These are phyloP conservation scores for Apodemus speciosus DNA, from an alignment of 2,113 vertebrate species.

Conservation along the genomic window DNA sequence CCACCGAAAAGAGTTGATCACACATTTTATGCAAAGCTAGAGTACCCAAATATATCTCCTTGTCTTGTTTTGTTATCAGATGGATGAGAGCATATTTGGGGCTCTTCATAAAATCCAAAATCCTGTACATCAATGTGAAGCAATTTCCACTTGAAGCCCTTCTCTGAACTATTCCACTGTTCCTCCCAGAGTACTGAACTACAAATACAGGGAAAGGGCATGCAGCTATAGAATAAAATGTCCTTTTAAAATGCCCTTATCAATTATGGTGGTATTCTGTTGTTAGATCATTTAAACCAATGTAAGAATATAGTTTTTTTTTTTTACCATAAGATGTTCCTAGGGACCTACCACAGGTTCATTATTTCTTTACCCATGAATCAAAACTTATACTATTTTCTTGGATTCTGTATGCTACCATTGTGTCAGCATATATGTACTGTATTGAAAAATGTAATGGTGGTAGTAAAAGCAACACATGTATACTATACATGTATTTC, in stretches of 20 bases:
- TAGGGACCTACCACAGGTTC: background rate
- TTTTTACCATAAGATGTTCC: background rate
- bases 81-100: constrained; percentile 54
- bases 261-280: background rate
- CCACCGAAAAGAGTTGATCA: constrained; percentile 21
- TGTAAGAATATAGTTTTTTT: background rate
- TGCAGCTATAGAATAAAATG: background rate
- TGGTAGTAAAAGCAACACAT: background rate
- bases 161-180: background rate
- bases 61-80: constrained; percentile 49
- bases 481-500: background rate
- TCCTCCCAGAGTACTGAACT: background rate
- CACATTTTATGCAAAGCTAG: constrained; percentile 65
- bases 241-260: background rate
- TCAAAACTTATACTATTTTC: constrained; percentile 4
- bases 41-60: constrained; percentile 52
- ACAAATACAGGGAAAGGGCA: background rate
- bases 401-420: background rate
- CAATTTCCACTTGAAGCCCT: constrained; percentile 1
- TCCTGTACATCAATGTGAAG: constrained; percentile 34
- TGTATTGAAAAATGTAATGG: constrained; percentile 3
- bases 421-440: background rate
- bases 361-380: background rate
- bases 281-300: background rate
- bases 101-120: constrained; percentile 31